Evolutionary conservation across 1,140 invertebrate species (phyloP).

Genomic region (Nephotettix cincticeps): DNA sequence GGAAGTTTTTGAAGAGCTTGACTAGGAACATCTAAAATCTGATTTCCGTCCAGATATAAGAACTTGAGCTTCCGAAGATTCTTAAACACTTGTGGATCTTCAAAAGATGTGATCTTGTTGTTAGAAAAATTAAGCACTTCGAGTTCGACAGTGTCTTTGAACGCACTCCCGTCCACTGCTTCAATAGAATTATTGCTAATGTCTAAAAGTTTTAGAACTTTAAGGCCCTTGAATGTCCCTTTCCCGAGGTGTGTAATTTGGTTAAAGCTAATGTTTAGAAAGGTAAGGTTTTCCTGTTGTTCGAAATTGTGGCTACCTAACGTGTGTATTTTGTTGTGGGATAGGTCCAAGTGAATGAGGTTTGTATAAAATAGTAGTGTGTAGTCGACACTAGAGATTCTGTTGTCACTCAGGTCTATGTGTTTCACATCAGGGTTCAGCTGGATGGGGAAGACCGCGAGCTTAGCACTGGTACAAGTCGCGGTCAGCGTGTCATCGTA

Average conservation of each 20-base stretch:
- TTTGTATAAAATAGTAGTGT: conserved; percentile 77
- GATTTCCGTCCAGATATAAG: conserved; percentile 71
- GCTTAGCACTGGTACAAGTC: conserved; percentile 69
- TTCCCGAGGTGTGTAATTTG: conserved; percentile 66
- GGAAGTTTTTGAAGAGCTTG: conserved; percentile 56
- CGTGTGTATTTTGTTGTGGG: conserved; percentile 73
- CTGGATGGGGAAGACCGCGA: conserved; percentile 84
- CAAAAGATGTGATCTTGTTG: conserved; percentile 71
- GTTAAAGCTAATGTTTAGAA: conserved; percentile 76
- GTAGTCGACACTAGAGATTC: conserved; percentile 67
- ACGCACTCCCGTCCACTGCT: conserved; percentile 65
- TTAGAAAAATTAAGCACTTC: conserved; percentile 71
- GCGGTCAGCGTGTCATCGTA: conserved; percentile 72
- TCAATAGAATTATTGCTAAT: conserved; percentile 76
- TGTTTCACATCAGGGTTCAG: conserved; percentile 79
- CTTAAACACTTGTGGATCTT: conserved; percentile 66
- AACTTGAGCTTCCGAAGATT: conserved; percentile 65
- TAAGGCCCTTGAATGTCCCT: conserved; percentile 73
- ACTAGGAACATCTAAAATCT: conserved; percentile 71
- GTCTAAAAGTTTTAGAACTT: conserved; percentile 64
- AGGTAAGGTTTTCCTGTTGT: conserved; percentile 64
- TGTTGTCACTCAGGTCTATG: conserved; percentile 74
- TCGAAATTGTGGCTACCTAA: conserved; percentile 78
- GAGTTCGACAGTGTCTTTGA: conserved; percentile 67
- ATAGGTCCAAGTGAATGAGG: conserved; percentile 74